phyloP scores from a whole-genome alignment of 2,888 invertebrate genomes.

The Ditylenchus weischeri region DNA sequence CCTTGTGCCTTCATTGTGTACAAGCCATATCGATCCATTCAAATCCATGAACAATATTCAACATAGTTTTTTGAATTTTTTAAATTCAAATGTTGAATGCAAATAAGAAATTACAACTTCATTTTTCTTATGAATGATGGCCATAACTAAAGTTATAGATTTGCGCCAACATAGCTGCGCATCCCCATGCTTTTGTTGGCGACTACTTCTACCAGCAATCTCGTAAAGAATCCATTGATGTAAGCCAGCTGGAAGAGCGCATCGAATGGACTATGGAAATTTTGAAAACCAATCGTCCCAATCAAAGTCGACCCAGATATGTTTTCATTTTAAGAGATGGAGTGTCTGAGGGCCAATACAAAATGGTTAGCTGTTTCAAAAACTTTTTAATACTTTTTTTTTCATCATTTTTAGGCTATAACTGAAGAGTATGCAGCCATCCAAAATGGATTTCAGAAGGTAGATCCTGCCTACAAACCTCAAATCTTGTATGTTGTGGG shows the following conservation, averaged over 20 bases:
- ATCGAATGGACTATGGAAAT: slow-evolving; percentile 10
- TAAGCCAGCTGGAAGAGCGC: slow-evolving; percentile 8
- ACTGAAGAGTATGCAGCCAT: neutral
- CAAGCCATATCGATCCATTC: no score
- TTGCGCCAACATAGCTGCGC: slow-evolving; percentile 11
- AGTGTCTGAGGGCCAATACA: slow-evolving; percentile 22
- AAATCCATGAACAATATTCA: neutral
- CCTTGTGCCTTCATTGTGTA: no score
- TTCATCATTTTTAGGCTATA: neutral
- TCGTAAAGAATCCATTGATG: slow-evolving; percentile 22
- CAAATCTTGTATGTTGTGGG: neutral
- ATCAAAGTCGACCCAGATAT: slow-evolving; percentile 14
- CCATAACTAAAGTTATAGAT: slow-evolving; percentile 4
- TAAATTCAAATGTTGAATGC: no score
- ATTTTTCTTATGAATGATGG: no score
- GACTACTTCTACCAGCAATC: slow-evolving; percentile 27
- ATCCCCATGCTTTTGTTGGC: slow-evolving; percentile 24
- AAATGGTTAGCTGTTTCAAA: slow-evolving; percentile 15
- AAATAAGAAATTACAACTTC: neutral
- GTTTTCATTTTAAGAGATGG: slow-evolving; percentile 21
- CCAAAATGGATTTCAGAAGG: neutral
- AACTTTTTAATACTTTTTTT: no score
- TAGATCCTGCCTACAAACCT: neutral
- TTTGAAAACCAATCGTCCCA: slow-evolving; percentile 19
- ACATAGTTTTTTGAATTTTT: neutral